A percentile compares a stretch with the other conserved stretches of the same genome.
These are phyloP conservation scores for Litocranius walleri DNA, from an alignment of 2,113 vertebrate genomes.

Conservation along the genomic window DNA sequence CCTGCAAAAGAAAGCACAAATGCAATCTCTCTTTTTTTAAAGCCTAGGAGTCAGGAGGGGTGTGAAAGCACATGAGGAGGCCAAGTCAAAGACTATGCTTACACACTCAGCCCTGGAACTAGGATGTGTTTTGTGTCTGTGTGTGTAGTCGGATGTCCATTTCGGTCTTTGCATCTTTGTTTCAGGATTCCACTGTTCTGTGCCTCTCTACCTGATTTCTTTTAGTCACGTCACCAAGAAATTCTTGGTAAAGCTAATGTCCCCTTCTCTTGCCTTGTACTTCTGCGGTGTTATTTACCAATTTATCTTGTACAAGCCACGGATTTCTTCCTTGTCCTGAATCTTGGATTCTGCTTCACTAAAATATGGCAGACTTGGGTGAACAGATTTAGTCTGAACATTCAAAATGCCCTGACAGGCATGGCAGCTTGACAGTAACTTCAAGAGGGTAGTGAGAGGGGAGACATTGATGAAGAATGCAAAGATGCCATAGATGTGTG, in stretches of 20 bases:
- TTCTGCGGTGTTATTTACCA: background rate
- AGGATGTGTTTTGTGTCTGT: background rate
- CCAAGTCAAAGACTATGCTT: background rate
- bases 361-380: background rate
- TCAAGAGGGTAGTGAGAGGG: background rate
- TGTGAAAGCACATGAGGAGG: background rate
- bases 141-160: too few species aligned
- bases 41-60: accelerated
- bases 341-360: background rate
- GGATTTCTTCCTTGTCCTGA: background rate
- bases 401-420: background rate
- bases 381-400: background rate
- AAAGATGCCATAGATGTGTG: background rate
- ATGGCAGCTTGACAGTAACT: background rate
- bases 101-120: background rate
- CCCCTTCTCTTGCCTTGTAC: background rate
- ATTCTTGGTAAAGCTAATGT: background rate
- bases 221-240: background rate
- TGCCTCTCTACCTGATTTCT: background rate
- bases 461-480: background rate
- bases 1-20: background rate
- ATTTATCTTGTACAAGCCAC: background rate
- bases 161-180: background rate
- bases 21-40: background rate
- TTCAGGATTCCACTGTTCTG: background rate